Evolutionary conservation across 2,888 invertebrate species (phyloP).

Genomic region (Stenurella melanura): DNA sequence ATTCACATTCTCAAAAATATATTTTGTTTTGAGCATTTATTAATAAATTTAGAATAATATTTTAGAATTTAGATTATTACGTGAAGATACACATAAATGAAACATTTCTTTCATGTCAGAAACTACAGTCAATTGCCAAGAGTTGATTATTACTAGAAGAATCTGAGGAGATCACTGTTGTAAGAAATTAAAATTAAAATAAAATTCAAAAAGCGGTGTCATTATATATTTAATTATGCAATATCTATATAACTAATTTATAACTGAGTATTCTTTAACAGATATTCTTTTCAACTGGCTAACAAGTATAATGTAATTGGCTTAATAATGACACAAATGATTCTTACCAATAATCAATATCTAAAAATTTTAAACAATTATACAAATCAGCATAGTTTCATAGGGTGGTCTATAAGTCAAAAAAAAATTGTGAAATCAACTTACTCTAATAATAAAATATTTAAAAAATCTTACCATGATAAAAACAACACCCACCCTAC

Average conservation of each 20-base stretch:
- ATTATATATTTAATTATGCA: constrained; percentile 48
- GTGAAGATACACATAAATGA: too few relatives aligned
- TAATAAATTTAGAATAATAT: too few relatives aligned
- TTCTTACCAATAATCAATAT: constrained; percentile 26
- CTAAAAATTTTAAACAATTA: constrained; percentile 42
- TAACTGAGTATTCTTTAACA: constrained; percentile 46
- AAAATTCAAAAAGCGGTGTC: constrained; percentile 44
- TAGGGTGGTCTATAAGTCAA: constrained; percentile 67
- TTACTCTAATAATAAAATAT: constrained; percentile 37
- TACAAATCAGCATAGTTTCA: constrained; percentile 61
- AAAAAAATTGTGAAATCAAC: constrained; percentile 35
- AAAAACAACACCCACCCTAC: constrained; percentile 71
- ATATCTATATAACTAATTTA: constrained; percentile 41
- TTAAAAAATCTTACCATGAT: constrained; percentile 49
- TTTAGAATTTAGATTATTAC: too few relatives aligned
- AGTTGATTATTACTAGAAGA: neutral
- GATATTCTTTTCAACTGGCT: constrained; percentile 39
- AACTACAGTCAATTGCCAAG: too few relatives aligned
- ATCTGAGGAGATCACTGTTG: neutral
- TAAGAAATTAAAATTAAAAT: constrained; percentile 8
- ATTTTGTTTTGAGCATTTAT: too few relatives aligned
- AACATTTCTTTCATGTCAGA: too few relatives aligned
- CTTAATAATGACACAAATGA: constrained; percentile 41
- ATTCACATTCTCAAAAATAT: too few relatives aligned
- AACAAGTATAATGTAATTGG: constrained; percentile 49